A percentile compares a stretch with the other conserved stretches of the same genome.
These are phyloP conservation scores for Anorthoa munda DNA, from an alignment of 2,888 invertebrate species.

Conservation along the genomic window DNA sequence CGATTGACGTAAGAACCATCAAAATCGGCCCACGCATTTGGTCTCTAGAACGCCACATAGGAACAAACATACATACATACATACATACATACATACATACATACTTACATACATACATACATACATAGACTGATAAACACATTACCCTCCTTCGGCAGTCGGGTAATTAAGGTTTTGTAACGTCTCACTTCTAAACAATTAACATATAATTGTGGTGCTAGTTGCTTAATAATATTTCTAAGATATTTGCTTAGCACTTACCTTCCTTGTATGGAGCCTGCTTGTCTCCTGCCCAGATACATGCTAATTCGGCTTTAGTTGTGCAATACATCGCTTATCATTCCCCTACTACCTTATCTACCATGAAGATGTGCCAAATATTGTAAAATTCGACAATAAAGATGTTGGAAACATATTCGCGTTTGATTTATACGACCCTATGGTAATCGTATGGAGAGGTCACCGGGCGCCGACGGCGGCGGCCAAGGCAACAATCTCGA, in stretches of 20 bases:
- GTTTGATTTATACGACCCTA: slow-evolving; percentile 64
- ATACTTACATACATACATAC: no score
- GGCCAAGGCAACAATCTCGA: slow-evolving; percentile 35
- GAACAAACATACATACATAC: no score
- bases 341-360: neutral
- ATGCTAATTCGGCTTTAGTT: neutral
- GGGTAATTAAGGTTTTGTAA: slow-evolving; percentile 9
- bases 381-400: slow-evolving; percentile 61
- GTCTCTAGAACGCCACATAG: no score
- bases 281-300: slow-evolving; percentile 8
- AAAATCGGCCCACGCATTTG: no score
- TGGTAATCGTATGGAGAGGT: slow-evolving; percentile 56
- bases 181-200: slow-evolving; percentile 20
- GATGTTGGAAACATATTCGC: slow-evolving; percentile 41
- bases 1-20: no score
- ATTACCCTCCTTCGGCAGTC: no score
- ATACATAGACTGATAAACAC: no score
- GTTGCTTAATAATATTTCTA: slow-evolving; percentile 18
- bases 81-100: no score
- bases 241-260: slow-evolving; percentile 7
- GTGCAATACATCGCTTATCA: slow-evolving; percentile 27
- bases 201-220: slow-evolving; percentile 3
- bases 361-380: slow-evolving; percentile 22
- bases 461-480: slow-evolving; percentile 32
- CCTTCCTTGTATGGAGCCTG: neutral